Evolutionary conservation across 2,113 vertebrate genomes (phyloP).

Genomic region (Oryzias curvinotus): DNA sequence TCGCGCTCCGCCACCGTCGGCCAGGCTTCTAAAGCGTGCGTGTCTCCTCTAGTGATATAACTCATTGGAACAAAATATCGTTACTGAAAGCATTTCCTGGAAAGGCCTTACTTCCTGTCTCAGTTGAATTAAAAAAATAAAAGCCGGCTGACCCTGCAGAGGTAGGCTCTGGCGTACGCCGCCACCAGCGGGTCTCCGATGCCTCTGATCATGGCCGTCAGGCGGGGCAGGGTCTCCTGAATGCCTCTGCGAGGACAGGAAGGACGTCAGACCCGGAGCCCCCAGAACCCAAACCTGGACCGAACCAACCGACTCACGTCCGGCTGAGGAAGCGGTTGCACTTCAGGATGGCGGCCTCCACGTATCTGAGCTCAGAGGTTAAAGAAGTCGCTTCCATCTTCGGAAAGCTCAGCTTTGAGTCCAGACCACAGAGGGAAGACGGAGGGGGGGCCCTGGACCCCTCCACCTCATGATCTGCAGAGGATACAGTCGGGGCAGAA

Average conservation of each 20-base stretch:
- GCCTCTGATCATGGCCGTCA: slow-evolving; percentile 92
- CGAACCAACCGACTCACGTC: slow-evolving; percentile 75
- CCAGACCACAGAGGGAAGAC: neutral
- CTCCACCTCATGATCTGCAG: too few species aligned
- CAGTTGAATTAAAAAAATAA: neutral
- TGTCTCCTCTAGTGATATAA: too few species aligned
- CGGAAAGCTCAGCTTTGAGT: neutral
- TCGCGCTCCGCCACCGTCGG: too few species aligned
- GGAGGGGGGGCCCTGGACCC: too few species aligned
- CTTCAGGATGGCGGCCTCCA: slow-evolving; percentile 95
- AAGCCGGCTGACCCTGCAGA: slow-evolving; percentile 86
- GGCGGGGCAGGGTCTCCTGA: slow-evolving; percentile 88
- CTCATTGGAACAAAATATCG: too few species aligned
- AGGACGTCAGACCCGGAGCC: neutral
- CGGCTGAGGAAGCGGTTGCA: slow-evolving; percentile 93
- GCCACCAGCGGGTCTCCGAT: slow-evolving; percentile 95
- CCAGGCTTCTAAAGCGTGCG: too few species aligned
- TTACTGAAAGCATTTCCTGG: too few species aligned
- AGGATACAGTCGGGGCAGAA: slow-evolving; percentile 95
- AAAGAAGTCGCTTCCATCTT: slow-evolving; percentile 62
- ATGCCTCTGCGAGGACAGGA: slow-evolving; percentile 81
- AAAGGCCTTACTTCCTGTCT: too few species aligned
- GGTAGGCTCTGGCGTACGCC: slow-evolving; percentile 93
- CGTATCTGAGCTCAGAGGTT: slow-evolving; percentile 82
- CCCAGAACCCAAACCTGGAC: neutral